Evolutionary conservation across 2,797 vertebrate genomes (phyloP).

Genomic region (Champsocephalus esox): DNA sequence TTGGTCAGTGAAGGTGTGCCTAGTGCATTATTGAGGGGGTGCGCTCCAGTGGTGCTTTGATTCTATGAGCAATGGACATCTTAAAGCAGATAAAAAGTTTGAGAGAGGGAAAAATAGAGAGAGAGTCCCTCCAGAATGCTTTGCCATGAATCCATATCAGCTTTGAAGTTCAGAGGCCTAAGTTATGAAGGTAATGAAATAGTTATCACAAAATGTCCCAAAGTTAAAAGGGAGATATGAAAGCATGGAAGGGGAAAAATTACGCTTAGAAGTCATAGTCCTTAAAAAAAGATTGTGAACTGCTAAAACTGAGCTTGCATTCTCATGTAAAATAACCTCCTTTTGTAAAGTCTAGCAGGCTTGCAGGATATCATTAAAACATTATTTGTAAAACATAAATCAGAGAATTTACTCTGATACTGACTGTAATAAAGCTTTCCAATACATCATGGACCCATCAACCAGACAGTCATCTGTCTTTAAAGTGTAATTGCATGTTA

Average conservation of each 20-base stretch:
- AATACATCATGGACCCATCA: slow-evolving; percentile 37
- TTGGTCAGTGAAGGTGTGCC: slow-evolving; percentile 50
- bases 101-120: neutral
- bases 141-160: slow-evolving; percentile 63
- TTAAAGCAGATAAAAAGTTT: slow-evolving; percentile 66
- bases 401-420: neutral
- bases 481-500: slow-evolving; percentile 49
- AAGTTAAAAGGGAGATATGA: slow-evolving; percentile 64
- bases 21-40: slow-evolving; percentile 72
- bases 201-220: slow-evolving; percentile 66
- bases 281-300: slow-evolving; percentile 39
- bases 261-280: slow-evolving; percentile 49
- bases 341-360: slow-evolving; percentile 9
- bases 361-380: slow-evolving; percentile 45
- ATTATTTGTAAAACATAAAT: slow-evolving; percentile 49
- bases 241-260: slow-evolving; percentile 41
- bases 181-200: slow-evolving; percentile 73
- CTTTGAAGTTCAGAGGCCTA: slow-evolving; percentile 67
- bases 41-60: slow-evolving; percentile 60
- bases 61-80: slow-evolving; percentile 67
- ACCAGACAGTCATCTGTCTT: slow-evolving; percentile 35
- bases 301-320: slow-evolving; percentile 22
- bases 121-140: slow-evolving; percentile 52
- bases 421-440: slow-evolving; percentile 11
- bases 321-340: slow-evolving; percentile 30